phyloP scores from a whole-genome alignment of 2,113 vertebrate genomes.

The Phoenicopterus ruber region DNA sequence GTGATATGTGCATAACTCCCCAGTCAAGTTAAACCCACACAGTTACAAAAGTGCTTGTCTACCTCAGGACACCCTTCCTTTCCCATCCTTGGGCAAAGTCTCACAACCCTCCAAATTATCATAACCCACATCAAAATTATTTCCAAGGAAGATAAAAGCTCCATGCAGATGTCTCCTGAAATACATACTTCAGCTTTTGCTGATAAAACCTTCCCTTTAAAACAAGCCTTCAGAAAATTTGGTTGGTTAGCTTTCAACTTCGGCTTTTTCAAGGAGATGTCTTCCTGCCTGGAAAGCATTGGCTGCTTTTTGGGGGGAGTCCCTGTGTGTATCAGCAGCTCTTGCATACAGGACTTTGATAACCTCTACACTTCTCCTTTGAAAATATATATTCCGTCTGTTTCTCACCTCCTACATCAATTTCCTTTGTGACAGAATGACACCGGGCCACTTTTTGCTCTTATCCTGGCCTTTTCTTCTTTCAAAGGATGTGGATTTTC shows the following conservation, averaged over 20 bases:
- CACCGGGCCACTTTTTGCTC: background rate
- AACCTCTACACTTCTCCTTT: background rate
- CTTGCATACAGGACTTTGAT: background rate
- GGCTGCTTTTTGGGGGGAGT: background rate
- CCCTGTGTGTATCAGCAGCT: background rate
- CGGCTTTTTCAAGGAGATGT: background rate
- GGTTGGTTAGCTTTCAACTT: background rate
- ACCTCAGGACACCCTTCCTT: background rate
- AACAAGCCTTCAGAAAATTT: background rate
- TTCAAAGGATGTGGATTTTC: slow-evolving; percentile 20
- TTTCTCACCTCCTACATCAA: background rate
- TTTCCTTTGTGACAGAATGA: slow-evolving; percentile 1
- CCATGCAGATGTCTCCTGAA: background rate
- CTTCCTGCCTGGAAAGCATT: background rate
- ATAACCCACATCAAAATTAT: background rate
- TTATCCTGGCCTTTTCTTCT: slow-evolving; percentile 21
- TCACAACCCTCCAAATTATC: background rate
- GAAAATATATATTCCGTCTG: background rate
- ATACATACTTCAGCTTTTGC: background rate
- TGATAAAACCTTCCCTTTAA: background rate
- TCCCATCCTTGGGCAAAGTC: background rate
- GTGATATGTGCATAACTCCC: background rate
- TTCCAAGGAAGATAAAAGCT: background rate
- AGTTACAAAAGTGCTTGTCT: background rate
- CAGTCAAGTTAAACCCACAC: background rate